Percentiles rank a stretch among this genome's conserved stretches.
phyloP scores from a whole-genome alignment of 2,888 invertebrate species.

The Rhyacophila evoluta region DNA sequence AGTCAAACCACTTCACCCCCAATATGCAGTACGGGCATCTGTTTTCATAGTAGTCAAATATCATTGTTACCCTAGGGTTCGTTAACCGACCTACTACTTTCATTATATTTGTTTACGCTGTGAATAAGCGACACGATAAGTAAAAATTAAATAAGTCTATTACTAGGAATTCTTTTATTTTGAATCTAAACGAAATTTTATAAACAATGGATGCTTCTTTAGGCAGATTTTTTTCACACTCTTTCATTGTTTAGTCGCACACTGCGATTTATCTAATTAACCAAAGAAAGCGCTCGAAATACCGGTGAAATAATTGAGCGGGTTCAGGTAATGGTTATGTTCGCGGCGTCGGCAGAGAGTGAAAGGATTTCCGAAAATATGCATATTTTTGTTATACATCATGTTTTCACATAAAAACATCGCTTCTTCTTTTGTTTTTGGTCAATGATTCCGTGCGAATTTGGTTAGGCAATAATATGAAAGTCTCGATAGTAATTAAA shows the following conservation, averaged over 20 bases:
- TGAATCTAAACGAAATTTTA: neutral
- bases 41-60: no score
- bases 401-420: slow-evolving; percentile 38
- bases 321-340: neutral
- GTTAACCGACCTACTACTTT: no score
- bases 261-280: neutral
- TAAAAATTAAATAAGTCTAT: no score
- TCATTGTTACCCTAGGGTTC: no score
- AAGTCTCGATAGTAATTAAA: slow-evolving; percentile 19
- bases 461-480: neutral
- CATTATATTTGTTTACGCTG: no score
- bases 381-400: slow-evolving; percentile 41
- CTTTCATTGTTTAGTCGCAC: neutral
- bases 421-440: neutral
- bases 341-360: slow-evolving; percentile 16
- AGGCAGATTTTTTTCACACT: neutral
- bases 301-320: neutral
- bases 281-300: neutral
- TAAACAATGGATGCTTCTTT: neutral
- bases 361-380: slow-evolving; percentile 44
- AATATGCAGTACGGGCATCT: no score
- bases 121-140: no score
- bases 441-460: slow-evolving; percentile 15
- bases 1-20: no score
- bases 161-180: no score